phyloP scores from a whole-genome alignment of 2,797 vertebrate species.

The Urophycis tenuis region DNA sequence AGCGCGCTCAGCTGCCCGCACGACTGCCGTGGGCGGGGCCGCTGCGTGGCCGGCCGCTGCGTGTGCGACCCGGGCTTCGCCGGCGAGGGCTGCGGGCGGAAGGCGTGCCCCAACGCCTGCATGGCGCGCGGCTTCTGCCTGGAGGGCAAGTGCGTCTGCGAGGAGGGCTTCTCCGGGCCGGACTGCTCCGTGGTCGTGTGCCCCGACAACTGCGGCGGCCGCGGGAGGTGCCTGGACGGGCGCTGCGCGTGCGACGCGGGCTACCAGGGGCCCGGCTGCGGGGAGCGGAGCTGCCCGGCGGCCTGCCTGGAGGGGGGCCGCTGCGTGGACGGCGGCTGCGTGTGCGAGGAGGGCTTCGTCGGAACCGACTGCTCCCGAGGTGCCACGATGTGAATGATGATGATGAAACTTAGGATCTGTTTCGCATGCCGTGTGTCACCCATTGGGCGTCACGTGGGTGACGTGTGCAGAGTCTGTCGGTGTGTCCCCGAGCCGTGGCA shows the following conservation, averaged over 20 bases:
- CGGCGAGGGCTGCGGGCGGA: constrained; percentile 74
- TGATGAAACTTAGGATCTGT: neutral
- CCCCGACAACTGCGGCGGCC: constrained; percentile 72
- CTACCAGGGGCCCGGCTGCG: constrained; percentile 74
- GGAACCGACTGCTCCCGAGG: constrained; percentile 79
- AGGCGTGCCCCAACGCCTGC: constrained; percentile 79
- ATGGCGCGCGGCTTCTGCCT: constrained; percentile 69
- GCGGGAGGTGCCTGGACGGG: constrained; percentile 75
- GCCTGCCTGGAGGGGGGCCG: constrained; percentile 70
- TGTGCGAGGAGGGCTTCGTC: constrained; percentile 78
- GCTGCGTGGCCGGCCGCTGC: constrained; percentile 77
- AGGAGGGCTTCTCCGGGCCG: constrained; percentile 73
- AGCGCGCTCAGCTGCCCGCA: constrained; percentile 74
- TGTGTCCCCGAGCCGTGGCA: neutral
- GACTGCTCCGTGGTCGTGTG: constrained; percentile 77
- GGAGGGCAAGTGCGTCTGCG: constrained; percentile 64
- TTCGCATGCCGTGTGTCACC: too few species aligned
- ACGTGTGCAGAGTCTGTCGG: too few species aligned
- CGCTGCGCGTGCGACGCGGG: constrained; percentile 76
- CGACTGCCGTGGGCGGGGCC: constrained; percentile 73
- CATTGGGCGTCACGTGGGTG: too few species aligned
- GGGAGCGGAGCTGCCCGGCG: constrained; percentile 67
- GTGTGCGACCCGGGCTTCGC: constrained; percentile 78
- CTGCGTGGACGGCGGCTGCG: constrained; percentile 63
- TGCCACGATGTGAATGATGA: too few species aligned